A percentile compares a stretch with the other conserved stretches of the same genome.
These are phyloP conservation scores for Moxostoma hubbsi DNA, from an alignment of 2,797 vertebrate species.

Conservation along the genomic window DNA sequence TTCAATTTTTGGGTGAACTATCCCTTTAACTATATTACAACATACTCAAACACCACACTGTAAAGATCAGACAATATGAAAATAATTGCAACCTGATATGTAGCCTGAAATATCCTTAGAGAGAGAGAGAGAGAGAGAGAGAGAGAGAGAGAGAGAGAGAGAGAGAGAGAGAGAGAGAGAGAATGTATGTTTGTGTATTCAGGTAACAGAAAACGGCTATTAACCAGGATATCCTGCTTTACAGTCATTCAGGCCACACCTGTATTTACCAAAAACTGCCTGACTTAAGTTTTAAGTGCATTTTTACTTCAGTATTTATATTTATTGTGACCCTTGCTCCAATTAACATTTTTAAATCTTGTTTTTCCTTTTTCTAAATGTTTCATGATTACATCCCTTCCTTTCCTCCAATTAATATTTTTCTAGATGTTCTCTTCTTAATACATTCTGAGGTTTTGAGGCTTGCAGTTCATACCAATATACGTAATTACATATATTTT, in stretches of 20 bases:
- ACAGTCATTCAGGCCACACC: conserved; percentile 61
- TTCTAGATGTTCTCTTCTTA: no score
- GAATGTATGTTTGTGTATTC: conserved; percentile 18
- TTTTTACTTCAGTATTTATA: neutral
- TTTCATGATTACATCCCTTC: neutral
- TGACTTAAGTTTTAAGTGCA: neutral
- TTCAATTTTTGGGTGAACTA: no score
- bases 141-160: neutral
- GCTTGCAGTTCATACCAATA: no score
- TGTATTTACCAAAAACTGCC: conserved; percentile 67
- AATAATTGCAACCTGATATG: conserved; percentile 31
- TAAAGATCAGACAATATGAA: conserved; percentile 28
- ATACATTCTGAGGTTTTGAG: no score
- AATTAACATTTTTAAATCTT: neutral
- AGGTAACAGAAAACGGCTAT: conserved; percentile 19
- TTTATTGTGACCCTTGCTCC: neutral
- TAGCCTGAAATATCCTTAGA: conserved; percentile 3
- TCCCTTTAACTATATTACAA: no score
- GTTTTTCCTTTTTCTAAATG: neutral
- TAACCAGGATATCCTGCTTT: conserved; percentile 59
- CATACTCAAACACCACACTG: neutral
- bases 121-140: neutral
- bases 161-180: neutral
- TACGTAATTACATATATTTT: no score
- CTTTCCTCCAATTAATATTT: no score